These are phyloP conservation scores for Turritopsis rubra DNA, from an alignment of 30 jellyfish, hydroid and myxozoan genomes.

Conservation along the genomic window DNA sequence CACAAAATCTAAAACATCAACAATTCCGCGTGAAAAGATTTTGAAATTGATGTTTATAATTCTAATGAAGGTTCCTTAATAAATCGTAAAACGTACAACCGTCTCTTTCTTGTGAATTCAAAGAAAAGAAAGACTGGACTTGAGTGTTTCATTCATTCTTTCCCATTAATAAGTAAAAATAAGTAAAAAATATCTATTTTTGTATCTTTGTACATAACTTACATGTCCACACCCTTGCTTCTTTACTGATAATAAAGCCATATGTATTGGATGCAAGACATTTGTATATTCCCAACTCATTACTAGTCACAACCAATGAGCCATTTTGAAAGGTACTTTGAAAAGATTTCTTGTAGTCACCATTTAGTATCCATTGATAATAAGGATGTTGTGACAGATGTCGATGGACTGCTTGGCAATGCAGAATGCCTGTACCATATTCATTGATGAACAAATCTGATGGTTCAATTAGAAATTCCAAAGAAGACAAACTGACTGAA, in stretches of 20 bases:
- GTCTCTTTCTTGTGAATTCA: no score
- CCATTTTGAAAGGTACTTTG: not conserved
- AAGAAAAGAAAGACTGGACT: no score
- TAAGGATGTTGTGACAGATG: not conserved
- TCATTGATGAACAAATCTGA: not conserved
- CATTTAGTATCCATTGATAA: not conserved
- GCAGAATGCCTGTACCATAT: not conserved
- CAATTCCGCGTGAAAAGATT: not conserved
- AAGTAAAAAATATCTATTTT: not conserved
- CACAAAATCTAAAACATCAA: not conserved
- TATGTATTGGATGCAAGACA: not conserved
- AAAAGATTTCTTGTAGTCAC: not conserved
- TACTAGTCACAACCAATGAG: not conserved
- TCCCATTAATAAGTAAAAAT: no score
- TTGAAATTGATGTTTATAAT: no score
- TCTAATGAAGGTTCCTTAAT: no score
- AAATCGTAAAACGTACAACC: no score
- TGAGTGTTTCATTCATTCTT: no score
- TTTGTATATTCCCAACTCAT: not conserved
- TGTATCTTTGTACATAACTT: not conserved
- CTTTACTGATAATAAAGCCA: conserved; percentile 5
- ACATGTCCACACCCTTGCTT: not conserved
- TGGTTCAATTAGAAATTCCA: not conserved
- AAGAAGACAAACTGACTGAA: not conserved
- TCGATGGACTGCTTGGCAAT: not conserved